Conservation (phyloP, 2,888 invertebrate species). For the Drosophila helvetica region DNA sequence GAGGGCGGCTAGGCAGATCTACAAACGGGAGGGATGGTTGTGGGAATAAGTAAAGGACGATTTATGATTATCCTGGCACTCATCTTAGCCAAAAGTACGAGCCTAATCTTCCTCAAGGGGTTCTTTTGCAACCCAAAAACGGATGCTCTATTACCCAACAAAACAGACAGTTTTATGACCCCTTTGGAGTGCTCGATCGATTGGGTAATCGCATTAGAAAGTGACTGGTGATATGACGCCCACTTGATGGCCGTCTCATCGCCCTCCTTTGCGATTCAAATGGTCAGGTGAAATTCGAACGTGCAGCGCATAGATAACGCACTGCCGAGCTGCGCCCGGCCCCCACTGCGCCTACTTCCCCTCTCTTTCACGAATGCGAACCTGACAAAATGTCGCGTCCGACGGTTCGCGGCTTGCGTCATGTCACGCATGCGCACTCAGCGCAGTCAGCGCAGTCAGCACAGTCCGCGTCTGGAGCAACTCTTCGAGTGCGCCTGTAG, state of each 20-base stretch:
- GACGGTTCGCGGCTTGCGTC: background rate
- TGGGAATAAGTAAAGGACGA: background rate
- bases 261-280: slow-evolving; percentile 63
- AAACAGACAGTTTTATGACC: slow-evolving; percentile 15
- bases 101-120: background rate
- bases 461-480: slow-evolving; percentile 15
- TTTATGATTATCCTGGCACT: background rate
- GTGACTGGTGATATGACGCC: slow-evolving; percentile 59
- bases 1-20: slow-evolving; percentile 90
- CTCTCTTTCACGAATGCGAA: slow-evolving; percentile 8
- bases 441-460: background rate
- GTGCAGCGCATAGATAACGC: slow-evolving; percentile 64
- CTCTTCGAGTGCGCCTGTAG: slow-evolving; percentile 12
- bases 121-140: background rate
- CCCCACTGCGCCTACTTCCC: slow-evolving; percentile 9
- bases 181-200: slow-evolving; percentile 18
- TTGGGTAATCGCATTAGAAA: slow-evolving; percentile 73
- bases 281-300: slow-evolving; percentile 71
- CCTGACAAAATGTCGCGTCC: slow-evolving; percentile 50
- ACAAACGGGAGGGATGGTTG: slow-evolving; percentile 66
- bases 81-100: too few relatives aligned
- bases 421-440: slow-evolving; percentile 34
- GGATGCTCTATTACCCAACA: slow-evolving; percentile 8
- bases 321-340: slow-evolving; percentile 28
- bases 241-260: slow-evolving; percentile 49